Evolutionary conservation across 2,888 invertebrate genomes (phyloP).

Genomic region (Zele albiditarsus): DNA sequence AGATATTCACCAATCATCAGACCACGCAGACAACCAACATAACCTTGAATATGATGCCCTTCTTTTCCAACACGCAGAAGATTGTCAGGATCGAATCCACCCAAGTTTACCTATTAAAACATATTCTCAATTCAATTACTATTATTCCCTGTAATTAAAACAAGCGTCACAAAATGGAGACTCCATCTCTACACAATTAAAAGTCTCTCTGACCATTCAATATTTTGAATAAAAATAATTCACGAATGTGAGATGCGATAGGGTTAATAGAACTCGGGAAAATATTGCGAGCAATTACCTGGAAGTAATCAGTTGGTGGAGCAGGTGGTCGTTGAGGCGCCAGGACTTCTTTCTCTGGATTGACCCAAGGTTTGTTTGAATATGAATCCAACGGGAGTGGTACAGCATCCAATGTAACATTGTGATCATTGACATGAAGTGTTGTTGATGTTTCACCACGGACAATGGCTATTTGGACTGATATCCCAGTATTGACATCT

Average conservation of each 20-base stretch:
- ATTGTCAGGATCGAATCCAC: constrained; percentile 87
- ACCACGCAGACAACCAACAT: constrained; percentile 90
- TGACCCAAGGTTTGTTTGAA: constrained; percentile 89
- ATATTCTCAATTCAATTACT: not conserved
- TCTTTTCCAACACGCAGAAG: constrained; percentile 77
- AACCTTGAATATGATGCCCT: constrained; percentile 78
- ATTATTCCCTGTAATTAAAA: not conserved
- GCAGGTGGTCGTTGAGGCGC: constrained; percentile 92
- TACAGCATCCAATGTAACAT: constrained; percentile 81
- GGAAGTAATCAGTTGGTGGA: constrained; percentile 91
- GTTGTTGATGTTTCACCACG: constrained; percentile 83
- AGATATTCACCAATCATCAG: constrained; percentile 88
- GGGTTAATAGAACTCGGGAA: not conserved
- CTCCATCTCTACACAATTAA: no score
- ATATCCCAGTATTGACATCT: constrained; percentile 86
- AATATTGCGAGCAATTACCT: constrained; percentile 72
- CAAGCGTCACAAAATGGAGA: no score
- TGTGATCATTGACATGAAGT: constrained; percentile 87
- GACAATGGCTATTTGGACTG: constrained; percentile 91
- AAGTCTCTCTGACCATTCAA: no score
- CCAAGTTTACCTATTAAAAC: constrained; percentile 88
- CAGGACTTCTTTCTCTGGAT: constrained; percentile 88
- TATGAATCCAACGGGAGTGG: constrained; percentile 83
- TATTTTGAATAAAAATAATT: no score
- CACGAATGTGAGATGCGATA: no score